phyloP scores from a whole-genome alignment of 2,797 vertebrate genomes.

The Limnodromus scolopaceus region DNA sequence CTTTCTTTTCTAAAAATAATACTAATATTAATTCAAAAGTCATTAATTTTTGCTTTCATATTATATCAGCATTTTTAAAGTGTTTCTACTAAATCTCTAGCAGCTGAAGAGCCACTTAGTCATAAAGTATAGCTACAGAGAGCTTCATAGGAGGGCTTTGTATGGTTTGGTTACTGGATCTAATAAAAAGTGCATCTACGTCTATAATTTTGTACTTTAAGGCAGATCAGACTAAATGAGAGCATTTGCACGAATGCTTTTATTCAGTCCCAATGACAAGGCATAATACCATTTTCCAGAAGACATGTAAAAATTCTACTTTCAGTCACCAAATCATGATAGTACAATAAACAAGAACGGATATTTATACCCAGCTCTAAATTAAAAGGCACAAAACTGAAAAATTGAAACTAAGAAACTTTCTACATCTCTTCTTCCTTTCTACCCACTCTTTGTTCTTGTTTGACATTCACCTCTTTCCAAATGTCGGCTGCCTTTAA shows the following conservation, averaged over 20 bases:
- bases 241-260: not conserved
- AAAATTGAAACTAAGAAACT: not conserved
- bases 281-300: not conserved
- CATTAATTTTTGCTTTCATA: not conserved
- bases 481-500: not conserved
- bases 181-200: not conserved
- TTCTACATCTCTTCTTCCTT: not conserved
- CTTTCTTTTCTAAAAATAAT: not conserved
- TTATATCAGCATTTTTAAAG: not conserved
- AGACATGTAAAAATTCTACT: not conserved
- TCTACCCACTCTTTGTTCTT: not conserved
- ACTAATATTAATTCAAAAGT: not conserved
- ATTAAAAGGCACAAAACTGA: not conserved
- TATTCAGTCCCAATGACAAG: not conserved
- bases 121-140: not conserved
- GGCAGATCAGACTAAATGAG: not conserved
- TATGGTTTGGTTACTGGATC: not conserved
- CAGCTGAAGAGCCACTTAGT: not conserved
- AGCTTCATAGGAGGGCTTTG: not conserved
- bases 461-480: not conserved
- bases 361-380: not conserved
- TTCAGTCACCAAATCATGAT: not conserved
- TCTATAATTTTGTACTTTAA: not conserved
- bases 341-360: not conserved
- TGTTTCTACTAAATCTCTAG: not conserved